Conservation (phyloP, 2,888 invertebrate genomes). For the Portevinia maculata region DNA sequence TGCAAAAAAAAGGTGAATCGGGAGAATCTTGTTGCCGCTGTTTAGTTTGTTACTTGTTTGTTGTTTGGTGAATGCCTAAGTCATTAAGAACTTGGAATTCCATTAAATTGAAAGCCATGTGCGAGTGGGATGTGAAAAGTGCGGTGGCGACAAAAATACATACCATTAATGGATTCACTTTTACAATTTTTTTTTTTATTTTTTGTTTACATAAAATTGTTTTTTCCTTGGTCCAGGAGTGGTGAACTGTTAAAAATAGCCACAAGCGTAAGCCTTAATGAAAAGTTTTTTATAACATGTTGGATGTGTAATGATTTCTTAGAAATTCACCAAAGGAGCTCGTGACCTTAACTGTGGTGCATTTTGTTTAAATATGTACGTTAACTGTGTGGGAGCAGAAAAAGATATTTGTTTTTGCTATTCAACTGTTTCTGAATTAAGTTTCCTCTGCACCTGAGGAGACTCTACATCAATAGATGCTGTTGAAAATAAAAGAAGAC, state of each 20-base stretch:
- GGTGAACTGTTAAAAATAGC: conserved; percentile 35
- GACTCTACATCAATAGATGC: too few relatives aligned
- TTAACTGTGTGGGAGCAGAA: background rate
- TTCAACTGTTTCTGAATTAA: conserved; percentile 28
- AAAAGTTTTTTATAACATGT: conserved; percentile 8
- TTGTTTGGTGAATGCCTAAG: conserved; percentile 21
- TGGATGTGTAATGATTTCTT: conserved; percentile 13
- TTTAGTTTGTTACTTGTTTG: conserved; percentile 45
- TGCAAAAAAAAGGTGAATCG: background rate
- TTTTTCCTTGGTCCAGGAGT: background rate
- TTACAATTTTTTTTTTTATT: background rate
- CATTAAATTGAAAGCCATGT: conserved; percentile 29
- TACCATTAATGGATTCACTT: conserved; percentile 6
- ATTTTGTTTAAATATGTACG: background rate
- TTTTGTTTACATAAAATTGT: background rate
- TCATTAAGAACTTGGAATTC: conserved; percentile 42
- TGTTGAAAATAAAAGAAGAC: background rate
- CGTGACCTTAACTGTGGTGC: conserved; percentile 35
- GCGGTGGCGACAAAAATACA: background rate
- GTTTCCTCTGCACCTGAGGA: conserved; percentile 29
- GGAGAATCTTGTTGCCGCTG: conserved; percentile 1
- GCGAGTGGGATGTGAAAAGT: background rate
- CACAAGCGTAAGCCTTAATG: conserved; percentile 31
- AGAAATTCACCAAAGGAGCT: conserved; percentile 29
- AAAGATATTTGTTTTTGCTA: conserved; percentile 4